phyloP scores from a whole-genome alignment of 2,113 vertebrate genomes.

The Bambusicola thoracicus region DNA sequence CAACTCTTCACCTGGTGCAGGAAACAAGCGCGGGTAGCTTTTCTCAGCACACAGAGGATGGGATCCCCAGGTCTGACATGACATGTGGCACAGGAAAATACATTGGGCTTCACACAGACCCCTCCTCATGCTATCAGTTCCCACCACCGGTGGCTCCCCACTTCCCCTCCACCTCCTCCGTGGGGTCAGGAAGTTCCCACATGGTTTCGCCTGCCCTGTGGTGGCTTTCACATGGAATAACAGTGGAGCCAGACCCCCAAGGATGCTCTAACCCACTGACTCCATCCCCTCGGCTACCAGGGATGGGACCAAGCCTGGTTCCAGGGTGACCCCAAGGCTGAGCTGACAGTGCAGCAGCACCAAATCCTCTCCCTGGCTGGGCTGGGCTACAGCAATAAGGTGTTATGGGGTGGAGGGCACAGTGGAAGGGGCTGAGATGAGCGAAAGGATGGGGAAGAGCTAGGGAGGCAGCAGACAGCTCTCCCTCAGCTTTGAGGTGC shows the following conservation, averaged over 20 bases:
- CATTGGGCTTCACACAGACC: background rate
- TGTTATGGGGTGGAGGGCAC: background rate
- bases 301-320: background rate
- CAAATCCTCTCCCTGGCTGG: background rate
- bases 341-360: fast-evolving
- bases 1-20: fast-evolving
- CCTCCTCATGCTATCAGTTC: background rate
- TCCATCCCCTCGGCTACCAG: fast-evolving
- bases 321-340: background rate
- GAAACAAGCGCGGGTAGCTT: background rate
- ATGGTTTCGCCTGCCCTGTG: fast-evolving
- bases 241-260: background rate
- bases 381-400: background rate
- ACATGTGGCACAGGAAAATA: background rate
- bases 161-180: background rate
- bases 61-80: background rate
- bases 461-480: background rate
- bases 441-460: background rate
- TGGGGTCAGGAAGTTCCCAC: background rate
- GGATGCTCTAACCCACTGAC: background rate
- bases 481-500: background rate
- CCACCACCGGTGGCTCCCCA: fast-evolving
- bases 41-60: background rate
- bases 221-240: background rate
- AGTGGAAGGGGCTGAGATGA: background rate